Base-by-base conservation (phyloP, 2,113 vertebrate species). In the Heterochromis multidens region DNA sequence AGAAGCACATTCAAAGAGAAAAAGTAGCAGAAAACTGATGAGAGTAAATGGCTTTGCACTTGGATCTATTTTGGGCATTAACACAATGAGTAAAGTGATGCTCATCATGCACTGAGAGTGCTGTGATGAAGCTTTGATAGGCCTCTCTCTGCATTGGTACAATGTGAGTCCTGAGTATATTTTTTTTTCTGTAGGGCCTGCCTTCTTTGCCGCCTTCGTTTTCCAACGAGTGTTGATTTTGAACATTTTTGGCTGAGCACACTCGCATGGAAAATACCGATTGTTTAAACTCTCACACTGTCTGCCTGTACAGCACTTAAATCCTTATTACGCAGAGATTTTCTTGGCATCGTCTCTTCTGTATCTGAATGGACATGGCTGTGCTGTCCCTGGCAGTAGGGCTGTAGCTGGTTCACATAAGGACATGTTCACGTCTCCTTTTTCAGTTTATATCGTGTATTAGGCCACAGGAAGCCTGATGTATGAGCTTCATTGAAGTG, bases 261-360 rank as follows among this genome's bases (percentile, higher is more conserved):
- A 2, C 86, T 83, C 63, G 16, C 62, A n/a, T 46, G 72, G 86
- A 88, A 91, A 79, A 77, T 76, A 85, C 85, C 81, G 65, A 79
- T 87, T 91, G 82, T 88, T 88, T 80, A 74, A 87, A 82, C 65
- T 78, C 33, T 3, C 74, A 31, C 80, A 37, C 85, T 77, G 19
- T 79, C 76, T 80, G 59, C 74, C 63, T 79, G 27, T 81, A 81
- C 12, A 65, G 63, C 77, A 80, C 82, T 86, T 89, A 88, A 91
- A 85, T 87, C 84, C 57, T 88, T 89, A 84, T 91, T 88, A 89
- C 62, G 63, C 59, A 81, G 80, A 63, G 83, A 90, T 91, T 89
- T 85, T 86, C 77, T 74, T 85, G 86, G 85, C 85, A 59, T 74
- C 49, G 21, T 87, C 56, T 90, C 60, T 35, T 49, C 31, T 81